Percentiles rank a stretch among this genome's conserved stretches.
phyloP scores from a whole-genome alignment of 2,888 invertebrate species.

The Epinotia ramella region DNA sequence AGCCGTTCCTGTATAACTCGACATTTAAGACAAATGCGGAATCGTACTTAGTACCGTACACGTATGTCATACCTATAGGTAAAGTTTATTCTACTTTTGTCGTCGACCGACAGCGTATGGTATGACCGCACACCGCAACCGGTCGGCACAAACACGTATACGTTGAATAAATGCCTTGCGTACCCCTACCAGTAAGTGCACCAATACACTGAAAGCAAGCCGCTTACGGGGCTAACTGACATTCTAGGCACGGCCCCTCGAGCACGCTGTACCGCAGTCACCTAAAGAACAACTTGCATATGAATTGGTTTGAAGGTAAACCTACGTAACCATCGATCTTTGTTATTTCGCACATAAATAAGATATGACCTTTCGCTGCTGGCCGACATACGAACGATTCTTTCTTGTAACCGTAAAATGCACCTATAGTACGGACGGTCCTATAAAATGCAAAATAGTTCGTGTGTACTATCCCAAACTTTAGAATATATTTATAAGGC shows the following conservation, averaged over 20 bases:
- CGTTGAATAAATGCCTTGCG: conserved; percentile 37
- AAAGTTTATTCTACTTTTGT: conserved; percentile 46
- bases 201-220: conserved; percentile 26
- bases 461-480: conserved; percentile 4
- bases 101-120: conserved; percentile 54
- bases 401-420: conserved; percentile 39
- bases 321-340: conserved; percentile 37
- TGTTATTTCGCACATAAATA: conserved; percentile 42
- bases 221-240: conserved; percentile 37
- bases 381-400: conserved; percentile 35
- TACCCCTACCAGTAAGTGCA: conserved; percentile 40
- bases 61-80: conserved; percentile 13
- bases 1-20: background rate
- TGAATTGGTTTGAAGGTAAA: conserved; percentile 37
- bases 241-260: conserved; percentile 38
- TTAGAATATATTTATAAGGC: background rate
- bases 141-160: conserved; percentile 53
- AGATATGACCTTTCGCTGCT: conserved; percentile 40
- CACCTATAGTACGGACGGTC: conserved; percentile 32
- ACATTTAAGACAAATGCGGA: conserved; percentile 20
- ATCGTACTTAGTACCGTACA: conserved; percentile 21
- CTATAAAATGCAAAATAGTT: conserved; percentile 36
- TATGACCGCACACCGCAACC: conserved; percentile 70
- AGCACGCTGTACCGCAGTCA: conserved; percentile 31
- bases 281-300: conserved; percentile 43